A percentile compares a stretch with the other conserved stretches of the same genome.
Evolutionary conservation across 2,113 vertebrate species (phyloP).

Genomic region (Zeus faber): DNA sequence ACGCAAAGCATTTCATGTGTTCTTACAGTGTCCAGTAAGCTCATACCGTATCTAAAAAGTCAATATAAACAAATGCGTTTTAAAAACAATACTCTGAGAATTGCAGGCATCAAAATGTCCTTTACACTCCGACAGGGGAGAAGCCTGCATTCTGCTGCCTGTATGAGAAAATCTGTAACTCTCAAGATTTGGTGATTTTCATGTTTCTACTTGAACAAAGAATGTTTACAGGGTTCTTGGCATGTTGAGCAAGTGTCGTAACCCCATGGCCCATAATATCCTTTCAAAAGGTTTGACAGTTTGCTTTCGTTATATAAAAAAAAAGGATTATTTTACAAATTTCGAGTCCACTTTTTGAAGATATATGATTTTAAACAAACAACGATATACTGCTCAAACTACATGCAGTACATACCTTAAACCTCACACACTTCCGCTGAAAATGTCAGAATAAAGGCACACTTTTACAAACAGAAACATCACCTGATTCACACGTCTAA

Average conservation of each 20-base stretch:
- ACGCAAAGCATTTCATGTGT: slow-evolving; percentile 25
- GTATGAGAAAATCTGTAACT: neutral
- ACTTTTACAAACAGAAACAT: slow-evolving; percentile 25
- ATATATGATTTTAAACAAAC: slow-evolving; percentile 16
- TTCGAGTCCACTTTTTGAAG: neutral
- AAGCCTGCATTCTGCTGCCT: neutral
- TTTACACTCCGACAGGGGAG: slow-evolving; percentile 7
- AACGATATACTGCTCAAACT: slow-evolving; percentile 12
- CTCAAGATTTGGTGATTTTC: slow-evolving; percentile 4
- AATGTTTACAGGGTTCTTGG: slow-evolving; percentile 4
- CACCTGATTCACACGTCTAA: slow-evolving; percentile 4
- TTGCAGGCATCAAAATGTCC: slow-evolving; percentile 22
- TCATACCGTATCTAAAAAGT: slow-evolving; percentile 27
- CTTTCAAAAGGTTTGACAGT: neutral
- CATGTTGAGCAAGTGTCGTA: slow-evolving; percentile 11
- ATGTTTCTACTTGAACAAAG: neutral
- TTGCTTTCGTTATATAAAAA: neutral
- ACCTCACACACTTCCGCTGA: slow-evolving; percentile 35
- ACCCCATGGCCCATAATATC: neutral
- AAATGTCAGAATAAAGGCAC: slow-evolving; percentile 21
- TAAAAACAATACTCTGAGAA: slow-evolving; percentile 15
- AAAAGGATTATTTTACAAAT: no score
- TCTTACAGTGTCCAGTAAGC: slow-evolving; percentile 43
- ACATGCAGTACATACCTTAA: slow-evolving; percentile 36
- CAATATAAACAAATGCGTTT: slow-evolving; percentile 26